Percentiles rank a stretch among this genome's conserved stretches.
phyloP scores from a whole-genome alignment of 1,140 invertebrate genomes.

The Scaptomyza graminum region DNA sequence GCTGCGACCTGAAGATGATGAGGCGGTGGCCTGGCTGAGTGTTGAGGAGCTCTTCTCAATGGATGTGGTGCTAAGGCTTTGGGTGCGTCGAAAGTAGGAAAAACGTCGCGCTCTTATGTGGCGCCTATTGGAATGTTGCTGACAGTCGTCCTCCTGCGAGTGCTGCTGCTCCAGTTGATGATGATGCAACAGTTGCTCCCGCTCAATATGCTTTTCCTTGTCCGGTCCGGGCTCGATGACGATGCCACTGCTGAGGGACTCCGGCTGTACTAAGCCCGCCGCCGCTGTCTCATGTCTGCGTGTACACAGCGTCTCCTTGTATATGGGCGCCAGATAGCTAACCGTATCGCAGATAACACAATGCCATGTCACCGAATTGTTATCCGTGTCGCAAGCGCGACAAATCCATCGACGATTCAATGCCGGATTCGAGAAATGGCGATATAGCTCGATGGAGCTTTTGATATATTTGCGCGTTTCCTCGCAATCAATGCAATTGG shows the following conservation, averaged over 20 bases:
- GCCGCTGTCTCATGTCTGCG: constrained; percentile 32
- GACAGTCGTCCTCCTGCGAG: constrained; percentile 27
- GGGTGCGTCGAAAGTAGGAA: constrained; percentile 66
- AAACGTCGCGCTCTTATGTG: constrained; percentile 39
- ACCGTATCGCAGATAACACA: constrained; percentile 83
- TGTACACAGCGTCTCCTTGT: constrained; percentile 70
- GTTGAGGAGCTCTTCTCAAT: constrained; percentile 70
- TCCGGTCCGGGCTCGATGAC: neutral
- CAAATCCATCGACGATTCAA: constrained; percentile 81
- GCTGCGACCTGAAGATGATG: constrained; percentile 54
- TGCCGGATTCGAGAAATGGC: constrained; percentile 81
- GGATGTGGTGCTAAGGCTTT: constrained; percentile 72
- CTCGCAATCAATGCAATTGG: constrained; percentile 79
- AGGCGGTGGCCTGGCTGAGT: constrained; percentile 15
- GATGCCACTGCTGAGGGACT: neutral
- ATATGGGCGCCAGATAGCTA: constrained; percentile 82
- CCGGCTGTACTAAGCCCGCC: neutral
- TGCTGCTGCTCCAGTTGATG: constrained; percentile 24
- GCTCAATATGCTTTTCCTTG: neutral
- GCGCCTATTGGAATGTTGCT: constrained; percentile 66
- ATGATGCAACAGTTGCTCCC: constrained; percentile 21
- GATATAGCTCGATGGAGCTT: constrained; percentile 77
- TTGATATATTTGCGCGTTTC: constrained; percentile 81
- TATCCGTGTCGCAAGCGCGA: constrained; percentile 71
- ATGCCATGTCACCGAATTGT: constrained; percentile 83